Evolutionary conservation across 2,797 vertebrate species (phyloP).

Genomic region (Carcharodon carcharias): DNA sequence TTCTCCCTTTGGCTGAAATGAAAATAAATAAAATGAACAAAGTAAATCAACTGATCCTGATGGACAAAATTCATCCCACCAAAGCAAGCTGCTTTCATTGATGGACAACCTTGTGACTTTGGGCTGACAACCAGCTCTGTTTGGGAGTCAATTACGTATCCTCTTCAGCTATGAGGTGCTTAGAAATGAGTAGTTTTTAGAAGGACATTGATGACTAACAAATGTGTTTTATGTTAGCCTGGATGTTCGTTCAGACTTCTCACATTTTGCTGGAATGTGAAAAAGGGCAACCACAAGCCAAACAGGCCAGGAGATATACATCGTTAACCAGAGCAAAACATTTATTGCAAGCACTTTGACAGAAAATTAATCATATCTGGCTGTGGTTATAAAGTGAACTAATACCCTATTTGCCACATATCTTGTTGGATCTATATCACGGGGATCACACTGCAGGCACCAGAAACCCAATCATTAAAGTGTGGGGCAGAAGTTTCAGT

Average conservation of each 20-base stretch:
- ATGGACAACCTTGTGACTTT: neutral
- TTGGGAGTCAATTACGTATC: neutral
- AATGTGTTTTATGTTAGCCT: slow-evolving; percentile 6
- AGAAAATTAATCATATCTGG: neutral
- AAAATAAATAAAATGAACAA: neutral
- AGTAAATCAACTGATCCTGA: neutral
- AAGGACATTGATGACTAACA: neutral
- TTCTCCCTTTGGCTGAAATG: neutral
- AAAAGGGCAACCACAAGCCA: neutral
- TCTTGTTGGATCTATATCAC: neutral
- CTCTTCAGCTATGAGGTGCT: neutral
- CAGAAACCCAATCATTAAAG: neutral
- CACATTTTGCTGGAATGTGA: neutral
- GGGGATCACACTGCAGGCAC: neutral
- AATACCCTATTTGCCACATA: neutral
- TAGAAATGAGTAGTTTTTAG: neutral
- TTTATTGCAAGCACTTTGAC: neutral
- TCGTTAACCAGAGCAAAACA: neutral
- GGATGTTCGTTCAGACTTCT: neutral
- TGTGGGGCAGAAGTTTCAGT: neutral
- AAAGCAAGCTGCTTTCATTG: neutral
- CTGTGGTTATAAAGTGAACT: neutral
- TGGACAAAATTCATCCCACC: neutral
- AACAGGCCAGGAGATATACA: neutral
- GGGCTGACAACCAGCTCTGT: neutral